Evolutionary conservation across 1,140 invertebrate species (phyloP).

Genomic region (Colletes gigas): DNA sequence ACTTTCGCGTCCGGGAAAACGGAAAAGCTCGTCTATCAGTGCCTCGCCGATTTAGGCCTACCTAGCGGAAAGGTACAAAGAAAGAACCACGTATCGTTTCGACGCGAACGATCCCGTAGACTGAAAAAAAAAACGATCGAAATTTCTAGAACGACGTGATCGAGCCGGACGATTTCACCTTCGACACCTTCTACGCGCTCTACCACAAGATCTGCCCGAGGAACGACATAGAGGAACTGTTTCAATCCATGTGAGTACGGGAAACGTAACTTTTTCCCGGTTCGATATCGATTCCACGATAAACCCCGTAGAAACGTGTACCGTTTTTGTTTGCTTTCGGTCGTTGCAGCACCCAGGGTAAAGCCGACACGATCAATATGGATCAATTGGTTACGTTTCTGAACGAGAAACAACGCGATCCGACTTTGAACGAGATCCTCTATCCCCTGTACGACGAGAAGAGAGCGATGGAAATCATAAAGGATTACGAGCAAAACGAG

Average conservation of each 20-base stretch:
- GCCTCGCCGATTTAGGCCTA: slow-evolving; percentile 94
- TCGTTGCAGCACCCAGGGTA: slow-evolving; percentile 90
- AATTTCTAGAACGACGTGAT: slow-evolving; percentile 92
- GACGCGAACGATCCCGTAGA: too few relatives aligned
- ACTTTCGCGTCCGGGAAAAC: slow-evolving; percentile 99
- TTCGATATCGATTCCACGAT: slow-evolving; percentile 4
- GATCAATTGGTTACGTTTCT: slow-evolving; percentile 96
- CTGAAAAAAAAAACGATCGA: not conserved
- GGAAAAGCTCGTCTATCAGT: slow-evolving; percentile 99
- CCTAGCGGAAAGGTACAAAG: slow-evolving; percentile 93
- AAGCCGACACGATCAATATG: slow-evolving; percentile 92
- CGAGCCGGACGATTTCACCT: slow-evolving; percentile 96
- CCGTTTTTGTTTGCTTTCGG: slow-evolving; percentile 26
- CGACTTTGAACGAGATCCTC: slow-evolving; percentile 98
- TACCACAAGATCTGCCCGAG: slow-evolving; percentile 99
- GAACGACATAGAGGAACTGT: slow-evolving; percentile 99
- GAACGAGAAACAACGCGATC: slow-evolving; percentile 99
- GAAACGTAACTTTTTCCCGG: not conserved
- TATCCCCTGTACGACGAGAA: slow-evolving; percentile 98
- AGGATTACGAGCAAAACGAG: slow-evolving; percentile 95
- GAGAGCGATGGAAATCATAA: slow-evolving; percentile 95
- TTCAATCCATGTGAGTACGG: slow-evolving; percentile 95
- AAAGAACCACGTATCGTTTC: not conserved
- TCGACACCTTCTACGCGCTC: slow-evolving; percentile 98
- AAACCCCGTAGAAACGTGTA: not conserved